Conservation (phyloP, 2,888 invertebrate genomes). For the Sarcophaga carnaria region DNA sequence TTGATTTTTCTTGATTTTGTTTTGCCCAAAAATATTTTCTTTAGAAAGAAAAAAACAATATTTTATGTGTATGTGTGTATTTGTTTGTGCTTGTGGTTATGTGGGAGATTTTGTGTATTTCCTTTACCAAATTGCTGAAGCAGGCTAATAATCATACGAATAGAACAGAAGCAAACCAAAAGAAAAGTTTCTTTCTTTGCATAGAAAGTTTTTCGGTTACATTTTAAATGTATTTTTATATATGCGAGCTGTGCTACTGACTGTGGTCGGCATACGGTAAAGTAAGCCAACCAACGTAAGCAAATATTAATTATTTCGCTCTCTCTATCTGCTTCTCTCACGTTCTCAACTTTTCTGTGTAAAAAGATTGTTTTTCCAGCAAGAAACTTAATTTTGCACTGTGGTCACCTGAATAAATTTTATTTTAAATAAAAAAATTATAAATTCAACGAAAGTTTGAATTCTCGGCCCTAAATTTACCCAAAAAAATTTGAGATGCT, state of each 20-base stretch:
- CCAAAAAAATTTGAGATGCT: too few relatives aligned
- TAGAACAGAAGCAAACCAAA: constrained; percentile 16
- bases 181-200: constrained; percentile 46
- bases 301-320: constrained; percentile 4
- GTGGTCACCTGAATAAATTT: not conserved
- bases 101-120: constrained; percentile 46
- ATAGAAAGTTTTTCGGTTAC: not conserved
- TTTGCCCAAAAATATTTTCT: constrained; percentile 1
- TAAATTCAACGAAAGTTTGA: too few relatives aligned
- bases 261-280: constrained; percentile 17
- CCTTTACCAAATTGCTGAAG: constrained; percentile 52
- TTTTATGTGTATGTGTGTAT: not conserved
- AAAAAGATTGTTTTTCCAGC: not conserved
- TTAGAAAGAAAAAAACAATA: not conserved
- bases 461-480: too few relatives aligned
- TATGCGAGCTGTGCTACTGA: not conserved
- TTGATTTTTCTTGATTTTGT: not conserved
- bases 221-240: constrained; percentile 10
- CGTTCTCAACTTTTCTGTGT: not conserved
- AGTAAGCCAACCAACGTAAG: constrained; percentile 5
- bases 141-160: constrained; percentile 59
- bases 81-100: not conserved
- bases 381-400: not conserved
- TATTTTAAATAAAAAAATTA: too few relatives aligned
- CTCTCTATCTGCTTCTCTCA: not conserved